Evolutionary conservation across 1,140 invertebrate genomes (phyloP).

Genomic region (Radopholus similis): DNA sequence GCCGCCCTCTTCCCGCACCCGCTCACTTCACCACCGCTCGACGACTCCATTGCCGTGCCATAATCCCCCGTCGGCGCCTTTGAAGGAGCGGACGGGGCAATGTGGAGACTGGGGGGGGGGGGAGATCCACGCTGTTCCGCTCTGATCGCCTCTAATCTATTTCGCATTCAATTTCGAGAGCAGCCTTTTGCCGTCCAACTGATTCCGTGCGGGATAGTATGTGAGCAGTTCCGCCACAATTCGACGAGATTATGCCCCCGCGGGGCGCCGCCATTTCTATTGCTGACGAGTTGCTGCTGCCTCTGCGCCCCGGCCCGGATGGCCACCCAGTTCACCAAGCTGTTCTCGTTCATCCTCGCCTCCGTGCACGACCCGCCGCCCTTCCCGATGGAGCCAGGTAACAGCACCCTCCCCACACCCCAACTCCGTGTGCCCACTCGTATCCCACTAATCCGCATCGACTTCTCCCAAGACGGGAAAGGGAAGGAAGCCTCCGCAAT

Average conservation of each 20-base stretch:
- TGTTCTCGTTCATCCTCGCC: slow-evolving; percentile 59
- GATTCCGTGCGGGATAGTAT: too few species aligned
- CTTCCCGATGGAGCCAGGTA: slow-evolving; percentile 3
- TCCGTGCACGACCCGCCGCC: slow-evolving; percentile 56
- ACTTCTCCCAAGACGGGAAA: background rate
- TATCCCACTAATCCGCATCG: background rate
- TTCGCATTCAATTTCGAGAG: too few species aligned
- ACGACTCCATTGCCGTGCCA: background rate
- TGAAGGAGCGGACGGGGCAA: too few species aligned
- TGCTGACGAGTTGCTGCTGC: too few species aligned
- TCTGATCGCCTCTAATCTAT: too few species aligned
- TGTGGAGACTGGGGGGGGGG: too few species aligned
- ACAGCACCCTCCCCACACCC: background rate
- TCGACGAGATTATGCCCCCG: background rate
- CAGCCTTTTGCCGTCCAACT: too few species aligned
- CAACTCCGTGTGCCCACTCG: background rate
- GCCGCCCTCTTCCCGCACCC: background rate
- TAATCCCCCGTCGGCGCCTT: slow-evolving; percentile 1
- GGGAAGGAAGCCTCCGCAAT: too few species aligned
- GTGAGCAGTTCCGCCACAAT: too few species aligned
- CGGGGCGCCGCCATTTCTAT: background rate
- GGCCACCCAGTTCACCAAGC: slow-evolving; percentile 60
- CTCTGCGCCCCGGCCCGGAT: slow-evolving; percentile 13
- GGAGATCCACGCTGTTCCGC: too few species aligned
- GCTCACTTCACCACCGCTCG: too few species aligned